A percentile compares a stretch with the other conserved stretches of the same genome.
These are phyloP conservation scores for Harmothoe impar DNA, from an alignment of 2,888 invertebrate species.

Conservation along the genomic window DNA sequence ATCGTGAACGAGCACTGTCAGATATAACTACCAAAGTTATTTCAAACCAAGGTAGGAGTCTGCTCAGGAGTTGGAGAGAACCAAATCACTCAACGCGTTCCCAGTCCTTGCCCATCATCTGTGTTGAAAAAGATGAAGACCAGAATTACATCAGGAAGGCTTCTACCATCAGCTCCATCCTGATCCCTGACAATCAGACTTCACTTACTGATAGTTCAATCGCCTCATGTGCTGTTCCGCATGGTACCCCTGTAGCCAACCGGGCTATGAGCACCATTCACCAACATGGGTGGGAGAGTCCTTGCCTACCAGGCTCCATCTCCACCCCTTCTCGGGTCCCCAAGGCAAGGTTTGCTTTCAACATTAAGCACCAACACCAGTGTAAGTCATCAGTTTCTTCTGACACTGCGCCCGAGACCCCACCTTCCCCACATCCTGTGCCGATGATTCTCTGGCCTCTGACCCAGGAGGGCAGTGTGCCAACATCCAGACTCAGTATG, in stretches of 20 bases:
- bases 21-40: background rate
- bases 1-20: background rate
- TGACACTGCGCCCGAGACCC: background rate
- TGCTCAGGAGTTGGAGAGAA: background rate
- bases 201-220: background rate
- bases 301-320: background rate
- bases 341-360: background rate
- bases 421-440: background rate
- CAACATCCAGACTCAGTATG: background rate
- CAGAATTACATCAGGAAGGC: background rate
- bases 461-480: background rate
- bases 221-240: background rate
- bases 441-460: background rate
- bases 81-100: background rate
- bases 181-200: background rate
- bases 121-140: background rate
- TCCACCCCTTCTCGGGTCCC: background rate
- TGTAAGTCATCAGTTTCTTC: background rate
- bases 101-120: constrained; percentile 2
- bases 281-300: background rate
- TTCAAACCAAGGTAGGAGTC: background rate
- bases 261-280: background rate
- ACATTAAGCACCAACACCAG: background rate
- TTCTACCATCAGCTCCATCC: background rate
- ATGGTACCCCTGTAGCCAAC: background rate